phyloP scores from a whole-genome alignment of 2,797 vertebrate genomes.

The Antennarius maculatus region DNA sequence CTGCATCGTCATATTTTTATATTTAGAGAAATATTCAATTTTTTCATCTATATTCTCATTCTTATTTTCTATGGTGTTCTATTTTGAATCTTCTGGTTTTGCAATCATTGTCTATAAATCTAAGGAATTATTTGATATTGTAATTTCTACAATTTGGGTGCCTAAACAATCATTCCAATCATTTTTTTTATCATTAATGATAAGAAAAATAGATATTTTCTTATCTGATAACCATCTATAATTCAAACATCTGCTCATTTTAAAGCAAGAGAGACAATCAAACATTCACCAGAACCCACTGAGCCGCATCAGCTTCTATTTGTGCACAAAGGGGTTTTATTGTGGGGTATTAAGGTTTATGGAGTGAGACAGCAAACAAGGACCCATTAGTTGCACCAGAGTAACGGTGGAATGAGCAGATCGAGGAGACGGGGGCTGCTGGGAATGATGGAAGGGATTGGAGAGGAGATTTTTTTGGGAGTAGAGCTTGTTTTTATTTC shows the following conservation, averaged over 20 bases:
- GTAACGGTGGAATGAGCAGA: constrained; percentile 16
- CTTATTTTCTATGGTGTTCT: neutral
- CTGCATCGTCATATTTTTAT: neutral
- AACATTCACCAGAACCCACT: neutral
- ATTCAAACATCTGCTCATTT: neutral
- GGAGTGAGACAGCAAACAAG: constrained; percentile 64
- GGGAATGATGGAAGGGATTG: neutral
- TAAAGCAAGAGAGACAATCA: neutral
- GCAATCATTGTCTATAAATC: neutral
- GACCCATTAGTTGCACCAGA: constrained; percentile 55
- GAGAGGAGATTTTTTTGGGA: neutral
- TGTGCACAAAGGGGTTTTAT: constrained; percentile 10
- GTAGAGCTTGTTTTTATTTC: constrained; percentile 16
- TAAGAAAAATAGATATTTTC: too few relatives aligned
- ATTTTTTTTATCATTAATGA: too few relatives aligned
- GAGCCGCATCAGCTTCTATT: constrained; percentile 5
- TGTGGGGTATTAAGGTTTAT: constrained; percentile 55
- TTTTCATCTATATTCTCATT: neutral
- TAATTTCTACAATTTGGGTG: neutral
- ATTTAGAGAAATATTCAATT: neutral
- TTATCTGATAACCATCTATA: neutral
- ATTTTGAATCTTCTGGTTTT: neutral
- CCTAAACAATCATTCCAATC: too few relatives aligned
- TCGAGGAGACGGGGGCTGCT: constrained; percentile 15
- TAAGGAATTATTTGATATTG: neutral